Evolutionary conservation across 2,113 vertebrate genomes (phyloP).

Genomic region (Mirounga angustirostris): DNA sequence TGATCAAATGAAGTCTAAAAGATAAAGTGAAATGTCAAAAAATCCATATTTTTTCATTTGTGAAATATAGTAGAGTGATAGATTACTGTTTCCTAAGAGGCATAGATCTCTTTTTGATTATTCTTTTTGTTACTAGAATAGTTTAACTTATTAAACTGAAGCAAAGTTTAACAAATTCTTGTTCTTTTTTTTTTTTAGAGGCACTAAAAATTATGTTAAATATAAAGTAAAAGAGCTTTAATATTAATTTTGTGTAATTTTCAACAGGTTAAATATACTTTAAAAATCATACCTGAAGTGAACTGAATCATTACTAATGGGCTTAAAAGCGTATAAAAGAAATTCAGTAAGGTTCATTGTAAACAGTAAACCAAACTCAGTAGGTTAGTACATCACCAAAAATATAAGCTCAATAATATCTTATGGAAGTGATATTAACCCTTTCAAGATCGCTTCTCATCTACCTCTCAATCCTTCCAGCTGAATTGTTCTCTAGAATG

Average conservation of each 20-base stretch:
- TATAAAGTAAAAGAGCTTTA: neutral
- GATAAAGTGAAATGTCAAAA: neutral
- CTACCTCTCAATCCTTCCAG: neutral
- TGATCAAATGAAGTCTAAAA: neutral
- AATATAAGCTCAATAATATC: neutral
- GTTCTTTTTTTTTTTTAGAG: neutral
- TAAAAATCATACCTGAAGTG: neutral
- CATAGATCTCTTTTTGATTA: neutral
- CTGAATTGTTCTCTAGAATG: neutral
- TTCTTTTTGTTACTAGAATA: neutral
- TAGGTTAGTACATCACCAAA: neutral
- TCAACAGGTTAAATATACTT: neutral
- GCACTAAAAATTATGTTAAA: neutral
- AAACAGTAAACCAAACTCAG: neutral
- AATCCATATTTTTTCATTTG: neutral
- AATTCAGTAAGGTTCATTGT: neutral
- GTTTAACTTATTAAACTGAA: neutral
- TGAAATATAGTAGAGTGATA: neutral
- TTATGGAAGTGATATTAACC: neutral
- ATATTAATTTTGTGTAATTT: conserved; percentile 37
- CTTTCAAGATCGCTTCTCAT: neutral
- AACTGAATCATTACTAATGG: neutral
- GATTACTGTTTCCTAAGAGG: neutral
- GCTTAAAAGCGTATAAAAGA: neutral
- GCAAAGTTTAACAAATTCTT: neutral